A percentile compares a stretch with the other conserved stretches of the same genome.
Evolutionary conservation across 2,797 vertebrate genomes (phyloP).

Genomic region (Pyrocephalus nanus): DNA sequence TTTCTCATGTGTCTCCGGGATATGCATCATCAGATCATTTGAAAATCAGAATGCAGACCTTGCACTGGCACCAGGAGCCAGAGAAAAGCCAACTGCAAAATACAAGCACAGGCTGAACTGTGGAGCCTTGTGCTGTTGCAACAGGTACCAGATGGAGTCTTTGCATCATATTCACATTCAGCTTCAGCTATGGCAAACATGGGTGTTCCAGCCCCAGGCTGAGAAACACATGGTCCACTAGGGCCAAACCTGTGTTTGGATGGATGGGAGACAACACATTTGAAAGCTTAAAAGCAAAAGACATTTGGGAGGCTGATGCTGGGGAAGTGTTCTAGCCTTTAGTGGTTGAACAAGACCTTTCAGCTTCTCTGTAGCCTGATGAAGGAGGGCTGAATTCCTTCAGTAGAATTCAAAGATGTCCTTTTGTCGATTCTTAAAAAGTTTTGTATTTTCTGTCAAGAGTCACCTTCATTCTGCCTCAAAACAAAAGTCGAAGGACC

Average conservation of each 20-base stretch:
- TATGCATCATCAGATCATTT: not conserved
- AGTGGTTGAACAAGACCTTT: not conserved
- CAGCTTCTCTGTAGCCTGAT: not conserved
- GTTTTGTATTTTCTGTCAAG: not conserved
- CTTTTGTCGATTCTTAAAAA: not conserved
- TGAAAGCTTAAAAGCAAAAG: not conserved
- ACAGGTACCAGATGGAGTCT: not conserved
- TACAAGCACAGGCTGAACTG: not conserved
- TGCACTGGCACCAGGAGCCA: not conserved
- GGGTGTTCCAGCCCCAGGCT: not conserved
- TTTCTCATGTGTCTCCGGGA: not conserved
- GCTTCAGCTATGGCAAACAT: not conserved
- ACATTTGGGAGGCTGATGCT: not conserved
- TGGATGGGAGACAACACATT: not conserved
- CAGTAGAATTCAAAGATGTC: accelerated
- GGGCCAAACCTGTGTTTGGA: not conserved
- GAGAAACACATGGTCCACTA: not conserved
- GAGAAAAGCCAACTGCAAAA: not conserved
- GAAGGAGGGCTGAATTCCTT: not conserved
- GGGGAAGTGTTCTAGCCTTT: not conserved
- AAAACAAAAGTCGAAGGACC: not conserved
- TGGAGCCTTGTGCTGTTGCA: not conserved
- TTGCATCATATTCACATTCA: not conserved
- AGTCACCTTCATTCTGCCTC: not conserved
- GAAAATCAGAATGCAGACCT: not conserved